Conservation (phyloP, 1,140 invertebrate species). For the Archegozetes longisetosus region DNA sequence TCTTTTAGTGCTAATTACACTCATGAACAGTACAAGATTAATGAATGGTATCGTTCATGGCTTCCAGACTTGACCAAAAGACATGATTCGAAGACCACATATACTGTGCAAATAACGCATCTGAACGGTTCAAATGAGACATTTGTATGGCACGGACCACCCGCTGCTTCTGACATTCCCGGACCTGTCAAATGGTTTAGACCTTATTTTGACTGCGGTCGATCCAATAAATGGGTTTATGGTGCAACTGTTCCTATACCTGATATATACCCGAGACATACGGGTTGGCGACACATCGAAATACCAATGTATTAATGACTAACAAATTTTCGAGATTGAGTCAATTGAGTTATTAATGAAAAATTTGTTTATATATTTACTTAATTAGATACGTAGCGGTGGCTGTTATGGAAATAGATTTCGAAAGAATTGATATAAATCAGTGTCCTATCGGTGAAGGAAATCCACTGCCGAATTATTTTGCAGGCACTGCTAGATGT, state of each 20-base stretch:
- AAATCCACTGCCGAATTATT: slow-evolving; percentile 72
- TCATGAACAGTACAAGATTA: slow-evolving; percentile 69
- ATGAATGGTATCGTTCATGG: slow-evolving; percentile 73
- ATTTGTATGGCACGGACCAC: slow-evolving; percentile 83
- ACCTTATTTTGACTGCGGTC: slow-evolving; percentile 91
- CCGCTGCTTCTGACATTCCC: slow-evolving; percentile 62
- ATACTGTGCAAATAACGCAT: slow-evolving; percentile 57
- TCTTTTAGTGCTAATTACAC: slow-evolving; percentile 72
- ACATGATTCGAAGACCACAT: slow-evolving; percentile 85
- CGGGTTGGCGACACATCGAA: slow-evolving; percentile 82
- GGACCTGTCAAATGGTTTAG: slow-evolving; percentile 82
- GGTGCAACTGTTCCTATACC: slow-evolving; percentile 81
- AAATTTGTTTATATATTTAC: not conserved
- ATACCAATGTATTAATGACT: slow-evolving; percentile 63
- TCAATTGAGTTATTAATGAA: not conserved
- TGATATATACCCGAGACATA: slow-evolving; percentile 88
- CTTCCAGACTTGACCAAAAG: slow-evolving; percentile 57
- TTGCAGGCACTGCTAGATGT: slow-evolving; percentile 76
- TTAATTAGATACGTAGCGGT: slow-evolving; percentile 66
- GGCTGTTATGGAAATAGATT: slow-evolving; percentile 87
- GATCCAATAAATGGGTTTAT: slow-evolving; percentile 89
- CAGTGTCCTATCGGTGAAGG: slow-evolving; percentile 79
- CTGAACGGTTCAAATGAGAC: slow-evolving; percentile 91
- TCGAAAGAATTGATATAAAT: slow-evolving; percentile 93
- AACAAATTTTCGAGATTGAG: not conserved